phyloP scores from a whole-genome alignment of 1,140 invertebrate species.

The Danaus plexippus region DNA sequence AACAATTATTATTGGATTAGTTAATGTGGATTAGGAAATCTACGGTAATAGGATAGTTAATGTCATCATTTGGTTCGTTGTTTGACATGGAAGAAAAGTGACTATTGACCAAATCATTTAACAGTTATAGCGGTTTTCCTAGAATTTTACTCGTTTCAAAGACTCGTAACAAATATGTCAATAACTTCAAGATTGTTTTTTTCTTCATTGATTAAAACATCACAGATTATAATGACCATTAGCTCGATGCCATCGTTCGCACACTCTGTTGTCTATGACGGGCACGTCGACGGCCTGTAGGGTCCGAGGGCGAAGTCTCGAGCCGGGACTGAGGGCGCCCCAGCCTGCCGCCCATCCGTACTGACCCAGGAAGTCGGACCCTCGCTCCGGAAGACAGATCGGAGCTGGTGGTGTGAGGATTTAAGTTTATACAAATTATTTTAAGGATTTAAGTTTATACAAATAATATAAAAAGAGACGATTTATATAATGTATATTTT shows the following conservation, averaged over 20 bases:
- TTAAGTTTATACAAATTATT: neutral
- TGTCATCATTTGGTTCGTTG: no score
- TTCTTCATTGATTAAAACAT: no score
- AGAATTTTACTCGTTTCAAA: no score
- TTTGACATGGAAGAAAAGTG: no score
- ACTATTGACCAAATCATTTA: no score
- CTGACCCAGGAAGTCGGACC: constrained; percentile 90
- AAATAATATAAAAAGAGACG: no score
- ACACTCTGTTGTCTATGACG: constrained; percentile 89
- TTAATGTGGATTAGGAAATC: neutral
- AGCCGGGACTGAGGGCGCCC: constrained; percentile 91
- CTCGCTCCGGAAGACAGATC: constrained; percentile 92
- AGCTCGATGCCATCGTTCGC: constrained; percentile 85
- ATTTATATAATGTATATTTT: no score
- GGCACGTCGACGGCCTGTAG: constrained; percentile 94
- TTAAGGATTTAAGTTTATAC: neutral
- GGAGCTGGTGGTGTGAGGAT: constrained; percentile 73
- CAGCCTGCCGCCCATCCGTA: constrained; percentile 94
- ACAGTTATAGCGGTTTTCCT: no score
- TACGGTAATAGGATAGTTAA: no score
- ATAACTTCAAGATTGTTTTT: no score
- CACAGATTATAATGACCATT: constrained; percentile 71
- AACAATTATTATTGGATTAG: neutral
- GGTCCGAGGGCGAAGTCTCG: constrained; percentile 89
- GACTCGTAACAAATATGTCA: no score